Percentiles rank a stretch among this genome's conserved stretches.
These are phyloP conservation scores for Magallana ariakensis DNA, from an alignment of 1,140 invertebrate species.

Conservation along the genomic window DNA sequence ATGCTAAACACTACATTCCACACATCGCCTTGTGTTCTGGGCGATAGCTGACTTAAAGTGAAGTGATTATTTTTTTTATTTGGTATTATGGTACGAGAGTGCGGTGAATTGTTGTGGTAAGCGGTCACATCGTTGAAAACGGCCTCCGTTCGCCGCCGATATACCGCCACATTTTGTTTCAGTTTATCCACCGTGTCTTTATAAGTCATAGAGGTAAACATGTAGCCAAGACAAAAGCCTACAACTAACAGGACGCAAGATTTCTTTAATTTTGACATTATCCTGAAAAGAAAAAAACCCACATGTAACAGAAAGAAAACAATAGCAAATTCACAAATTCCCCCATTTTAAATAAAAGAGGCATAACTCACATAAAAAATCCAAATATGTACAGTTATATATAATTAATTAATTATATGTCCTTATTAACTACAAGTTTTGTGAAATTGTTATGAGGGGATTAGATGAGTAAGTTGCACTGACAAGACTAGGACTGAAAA, in stretches of 20 bases:
- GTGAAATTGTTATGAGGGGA: no score
- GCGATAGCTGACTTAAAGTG: neutral
- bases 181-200: neutral
- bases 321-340: no score
- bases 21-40: neutral
- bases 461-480: no score
- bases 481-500: no score
- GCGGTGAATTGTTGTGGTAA: neutral
- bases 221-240: neutral
- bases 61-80: neutral
- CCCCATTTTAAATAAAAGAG: no score
- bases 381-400: no score
- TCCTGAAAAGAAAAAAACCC: neutral
- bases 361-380: no score
- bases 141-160: neutral
- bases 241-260: neutral
- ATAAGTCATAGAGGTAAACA: neutral
- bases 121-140: neutral
- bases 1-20: neutral
- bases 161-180: neutral
- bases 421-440: no score
- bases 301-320: neutral
- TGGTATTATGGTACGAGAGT: neutral
- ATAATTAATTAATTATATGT: no score
- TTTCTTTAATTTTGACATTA: neutral